Evolutionary conservation across 2,888 invertebrate genomes (phyloP).

Genomic region (Ametastegia equiseti): DNA sequence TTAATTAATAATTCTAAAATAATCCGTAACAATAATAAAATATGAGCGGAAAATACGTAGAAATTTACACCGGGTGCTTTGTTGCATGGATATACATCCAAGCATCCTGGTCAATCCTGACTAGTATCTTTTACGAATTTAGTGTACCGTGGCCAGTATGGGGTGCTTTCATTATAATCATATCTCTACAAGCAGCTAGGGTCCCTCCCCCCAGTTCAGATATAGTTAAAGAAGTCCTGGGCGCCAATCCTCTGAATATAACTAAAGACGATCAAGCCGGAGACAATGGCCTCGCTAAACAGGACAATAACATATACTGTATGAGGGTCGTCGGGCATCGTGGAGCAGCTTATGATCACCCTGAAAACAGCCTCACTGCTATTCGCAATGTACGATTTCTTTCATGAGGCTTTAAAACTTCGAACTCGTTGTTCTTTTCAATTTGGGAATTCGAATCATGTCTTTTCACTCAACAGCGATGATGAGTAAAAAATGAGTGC

Average conservation of each 20-base stretch:
- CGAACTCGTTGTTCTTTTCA: neutral
- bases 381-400: constrained; percentile 81
- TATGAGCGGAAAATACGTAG: constrained; percentile 20
- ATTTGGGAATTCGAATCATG: too few species aligned
- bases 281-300: too few species aligned
- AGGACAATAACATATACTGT: constrained; percentile 62
- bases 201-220: constrained; percentile 64
- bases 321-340: constrained; percentile 85
- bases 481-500: too few species aligned
- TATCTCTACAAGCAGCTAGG: constrained; percentile 62
- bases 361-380: constrained; percentile 88
- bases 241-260: constrained; percentile 64
- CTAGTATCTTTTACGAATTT: constrained; percentile 64
- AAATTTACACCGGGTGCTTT: constrained; percentile 29
- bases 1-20: neutral
- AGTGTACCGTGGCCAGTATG: constrained; percentile 70
- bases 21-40: too few species aligned
- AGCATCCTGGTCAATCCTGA: constrained; percentile 58
- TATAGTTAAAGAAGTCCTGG: constrained; percentile 67
- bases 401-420: neutral
- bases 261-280: constrained; percentile 55
- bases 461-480: too few species aligned
- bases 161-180: constrained; percentile 62
- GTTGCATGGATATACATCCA: constrained; percentile 65
- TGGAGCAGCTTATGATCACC: constrained; percentile 87